Percentiles rank a stretch among this genome's conserved stretches.
These are phyloP conservation scores for Thereva unica DNA, from an alignment of 2,888 invertebrate genomes.

Conservation along the genomic window DNA sequence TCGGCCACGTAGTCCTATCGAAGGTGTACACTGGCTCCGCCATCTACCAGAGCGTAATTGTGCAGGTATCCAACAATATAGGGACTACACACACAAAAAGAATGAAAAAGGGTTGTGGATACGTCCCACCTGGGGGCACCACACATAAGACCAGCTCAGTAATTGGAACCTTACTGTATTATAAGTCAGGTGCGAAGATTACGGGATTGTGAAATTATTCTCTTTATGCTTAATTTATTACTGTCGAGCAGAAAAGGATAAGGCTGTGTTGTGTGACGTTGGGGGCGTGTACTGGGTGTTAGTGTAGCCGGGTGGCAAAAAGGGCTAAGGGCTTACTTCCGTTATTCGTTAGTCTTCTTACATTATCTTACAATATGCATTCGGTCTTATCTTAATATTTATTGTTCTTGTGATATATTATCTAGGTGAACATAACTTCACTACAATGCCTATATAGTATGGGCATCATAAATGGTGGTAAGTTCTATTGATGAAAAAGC, in stretches of 20 bases:
- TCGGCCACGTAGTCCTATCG: slow-evolving; percentile 12
- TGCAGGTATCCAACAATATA: too few species aligned
- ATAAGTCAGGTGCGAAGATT: slow-evolving; percentile 26
- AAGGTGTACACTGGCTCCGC: slow-evolving; percentile 10
- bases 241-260: too few species aligned
- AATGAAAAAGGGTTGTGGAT: too few species aligned
- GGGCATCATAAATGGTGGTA: too few species aligned
- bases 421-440: too few species aligned
- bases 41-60: too few species aligned
- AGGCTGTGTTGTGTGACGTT: background rate
- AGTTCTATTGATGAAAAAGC: too few species aligned
- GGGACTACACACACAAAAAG: too few species aligned
- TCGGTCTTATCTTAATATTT: slow-evolving; percentile 24
- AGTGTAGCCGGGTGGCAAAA: slow-evolving; percentile 8
- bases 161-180: background rate
- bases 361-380: slow-evolving; percentile 21
- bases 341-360: slow-evolving; percentile 21
- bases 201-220: slow-evolving; percentile 23
- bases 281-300: background rate
- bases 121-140: too few species aligned
- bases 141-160: too few species aligned
- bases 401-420: background rate
- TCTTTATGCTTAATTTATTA: slow-evolving; percentile 22
- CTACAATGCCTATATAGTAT: too few species aligned
- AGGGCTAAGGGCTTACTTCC: slow-evolving; percentile 32